A percentile compares a stretch with the other conserved stretches of the same genome.
Conservation (phyloP, 2,888 invertebrate species). For the Megastigmus dorsalis region DNA sequence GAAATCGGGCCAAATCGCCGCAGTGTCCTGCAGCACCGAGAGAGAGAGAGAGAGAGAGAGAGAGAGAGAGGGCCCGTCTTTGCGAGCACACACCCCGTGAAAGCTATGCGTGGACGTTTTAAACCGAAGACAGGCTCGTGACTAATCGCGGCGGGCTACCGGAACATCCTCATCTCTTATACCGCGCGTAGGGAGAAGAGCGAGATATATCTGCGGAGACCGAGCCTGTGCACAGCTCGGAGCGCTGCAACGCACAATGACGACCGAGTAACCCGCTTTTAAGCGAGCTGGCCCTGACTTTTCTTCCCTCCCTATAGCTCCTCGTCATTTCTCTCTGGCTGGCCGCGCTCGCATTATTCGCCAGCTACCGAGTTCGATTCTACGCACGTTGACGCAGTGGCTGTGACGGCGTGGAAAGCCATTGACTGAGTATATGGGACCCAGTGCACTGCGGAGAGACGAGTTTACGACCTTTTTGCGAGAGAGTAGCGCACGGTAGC, state of each 20-base stretch:
- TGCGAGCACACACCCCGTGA: no score
- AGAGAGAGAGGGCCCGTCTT: background rate
- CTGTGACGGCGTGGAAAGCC: no score
- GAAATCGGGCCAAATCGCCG: slow-evolving; percentile 47
- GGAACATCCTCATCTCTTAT: no score
- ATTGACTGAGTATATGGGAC: background rate
- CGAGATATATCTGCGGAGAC: no score
- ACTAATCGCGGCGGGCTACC: no score
- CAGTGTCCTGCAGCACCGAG: background rate
- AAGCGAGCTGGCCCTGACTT: slow-evolving; percentile 48
- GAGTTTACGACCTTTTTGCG: slow-evolving; percentile 6
- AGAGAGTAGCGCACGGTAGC: slow-evolving; percentile 44
- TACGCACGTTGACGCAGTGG: slow-evolving; percentile 25
- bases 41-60: background rate
- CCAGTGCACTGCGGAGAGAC: background rate
- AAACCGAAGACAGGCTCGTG: no score
- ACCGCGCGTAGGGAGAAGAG: no score
- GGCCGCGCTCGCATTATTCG: slow-evolving; percentile 57
- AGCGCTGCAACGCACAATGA: no score
- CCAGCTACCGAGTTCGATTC: slow-evolving; percentile 58
- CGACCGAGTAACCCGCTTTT: slow-evolving; percentile 71
- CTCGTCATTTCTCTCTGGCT: no score
- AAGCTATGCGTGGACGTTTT: no score
- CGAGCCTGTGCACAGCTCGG: no score
- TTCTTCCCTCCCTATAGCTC: no score